Percentiles rank a stretch among this genome's conserved stretches.
phyloP scores from a whole-genome alignment of 30 jellyfish, hydroid and myxozoan genomes.

The Phacellophora camtschatica region DNA sequence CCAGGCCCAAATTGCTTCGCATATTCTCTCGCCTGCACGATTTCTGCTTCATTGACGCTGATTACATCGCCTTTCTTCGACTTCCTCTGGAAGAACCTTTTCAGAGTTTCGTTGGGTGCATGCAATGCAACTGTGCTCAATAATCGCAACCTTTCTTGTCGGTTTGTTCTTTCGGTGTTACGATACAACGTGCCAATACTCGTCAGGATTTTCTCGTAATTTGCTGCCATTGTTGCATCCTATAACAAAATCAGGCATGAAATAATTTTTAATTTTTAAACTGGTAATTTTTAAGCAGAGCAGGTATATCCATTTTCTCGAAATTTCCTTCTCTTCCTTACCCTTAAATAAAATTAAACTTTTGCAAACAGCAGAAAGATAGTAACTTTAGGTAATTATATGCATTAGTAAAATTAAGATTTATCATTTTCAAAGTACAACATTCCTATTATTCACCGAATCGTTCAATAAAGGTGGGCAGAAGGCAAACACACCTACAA shows the following conservation, averaged over 20 bases:
- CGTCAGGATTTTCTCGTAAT: slow-evolving; percentile 49
- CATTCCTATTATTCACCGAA: no score
- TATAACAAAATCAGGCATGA: neutral
- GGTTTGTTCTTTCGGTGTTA: slow-evolving; percentile 42
- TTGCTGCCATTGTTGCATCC: slow-evolving; percentile 67
- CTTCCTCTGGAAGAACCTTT: slow-evolving; percentile 51
- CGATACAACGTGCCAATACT: slow-evolving; percentile 63
- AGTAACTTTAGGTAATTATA: no score
- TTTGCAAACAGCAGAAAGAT: no score
- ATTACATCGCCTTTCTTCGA: slow-evolving; percentile 64
- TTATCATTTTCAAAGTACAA: no score
- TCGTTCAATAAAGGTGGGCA: no score
- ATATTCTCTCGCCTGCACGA: slow-evolving; percentile 80
- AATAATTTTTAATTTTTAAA: no score
- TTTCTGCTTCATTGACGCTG: slow-evolving; percentile 76
- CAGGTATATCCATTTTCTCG: no score
- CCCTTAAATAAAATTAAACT: no score
- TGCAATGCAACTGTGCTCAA: slow-evolving; percentile 77
- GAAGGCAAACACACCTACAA: no score
- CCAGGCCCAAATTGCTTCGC: slow-evolving; percentile 91
- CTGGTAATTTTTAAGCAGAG: no score
- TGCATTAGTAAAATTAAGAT: no score
- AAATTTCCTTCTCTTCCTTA: no score
- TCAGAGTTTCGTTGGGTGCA: slow-evolving; percentile 74
- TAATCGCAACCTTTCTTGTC: slow-evolving; percentile 67